Conservation (phyloP, 2,113 vertebrate genomes). For the Oryzias woworae region DNA sequence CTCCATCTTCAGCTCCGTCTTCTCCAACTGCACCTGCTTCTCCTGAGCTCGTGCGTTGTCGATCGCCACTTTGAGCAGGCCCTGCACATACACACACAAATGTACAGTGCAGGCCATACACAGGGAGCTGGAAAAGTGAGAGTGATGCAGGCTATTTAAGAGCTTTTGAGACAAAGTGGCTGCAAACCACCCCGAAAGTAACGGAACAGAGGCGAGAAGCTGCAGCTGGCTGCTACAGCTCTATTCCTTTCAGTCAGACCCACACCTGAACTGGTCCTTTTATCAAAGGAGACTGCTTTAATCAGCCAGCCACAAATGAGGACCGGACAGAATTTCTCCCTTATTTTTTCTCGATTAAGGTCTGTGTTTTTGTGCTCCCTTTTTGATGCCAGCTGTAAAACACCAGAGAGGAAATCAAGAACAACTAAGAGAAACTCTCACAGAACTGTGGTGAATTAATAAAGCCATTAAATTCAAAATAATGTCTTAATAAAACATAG, state of each 20-base stretch:
- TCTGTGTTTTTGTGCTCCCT: slow-evolving; percentile 39
- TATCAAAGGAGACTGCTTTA: too few species aligned
- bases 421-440: too few species aligned
- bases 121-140: not conserved
- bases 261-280: slow-evolving; percentile 7
- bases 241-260: slow-evolving; percentile 16
- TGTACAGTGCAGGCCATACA: not conserved
- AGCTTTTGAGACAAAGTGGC: slow-evolving; percentile 40
- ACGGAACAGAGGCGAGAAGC: slow-evolving; percentile 36
- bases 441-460: too few species aligned
- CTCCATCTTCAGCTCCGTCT: slow-evolving; percentile 99
- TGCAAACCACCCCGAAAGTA: slow-evolving; percentile 46
- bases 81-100: slow-evolving; percentile 74
- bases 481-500: too few species aligned
- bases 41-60: slow-evolving; percentile 98
- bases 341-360: not conserved
- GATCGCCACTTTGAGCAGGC: slow-evolving; percentile 97
- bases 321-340: not conserved
- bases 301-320: too few species aligned
- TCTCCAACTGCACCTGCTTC: slow-evolving; percentile 98
- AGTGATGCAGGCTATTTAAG: slow-evolving; percentile 51
- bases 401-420: slow-evolving; percentile 1
- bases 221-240: slow-evolving; percentile 21
- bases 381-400: slow-evolving; percentile 44
- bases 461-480: too few species aligned